Evolutionary conservation across 2,113 vertebrate genomes (phyloP).

Genomic region (Crotalus horridus): DNA sequence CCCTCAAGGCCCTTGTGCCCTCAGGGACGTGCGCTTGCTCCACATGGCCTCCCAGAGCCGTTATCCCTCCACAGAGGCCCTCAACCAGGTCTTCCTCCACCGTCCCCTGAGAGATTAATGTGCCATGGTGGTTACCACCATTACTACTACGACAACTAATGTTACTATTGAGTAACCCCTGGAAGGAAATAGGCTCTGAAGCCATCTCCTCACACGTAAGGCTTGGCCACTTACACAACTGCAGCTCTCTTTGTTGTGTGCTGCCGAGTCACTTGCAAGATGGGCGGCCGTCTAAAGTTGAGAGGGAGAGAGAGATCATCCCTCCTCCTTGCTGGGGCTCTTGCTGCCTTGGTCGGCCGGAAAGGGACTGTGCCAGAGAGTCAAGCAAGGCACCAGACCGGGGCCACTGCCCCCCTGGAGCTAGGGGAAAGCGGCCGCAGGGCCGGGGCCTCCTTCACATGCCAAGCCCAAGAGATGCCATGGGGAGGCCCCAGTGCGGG

Average conservation of each 20-base stretch:
- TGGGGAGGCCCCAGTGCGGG: no score
- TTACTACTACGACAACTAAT: background rate
- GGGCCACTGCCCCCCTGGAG: no score
- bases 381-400: background rate
- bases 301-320: no score
- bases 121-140: background rate
- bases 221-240: background rate
- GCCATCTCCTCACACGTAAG: background rate
- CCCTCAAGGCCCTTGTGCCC: background rate
- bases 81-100: background rate
- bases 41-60: rapidly evolving
- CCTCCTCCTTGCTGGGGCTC: background rate
- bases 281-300: no score
- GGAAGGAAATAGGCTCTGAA: background rate
- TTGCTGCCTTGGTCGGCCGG: background rate
- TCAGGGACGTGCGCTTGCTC: background rate
- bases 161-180: background rate
- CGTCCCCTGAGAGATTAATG: background rate
- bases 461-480: no score
- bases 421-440: no score
- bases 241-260: background rate
- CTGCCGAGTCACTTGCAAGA: no score
- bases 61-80: background rate
- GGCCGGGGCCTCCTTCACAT: no score
- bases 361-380: background rate